Base-by-base conservation (phyloP, 2,113 vertebrate genomes). In the Prochilodus magdalenae region DNA sequence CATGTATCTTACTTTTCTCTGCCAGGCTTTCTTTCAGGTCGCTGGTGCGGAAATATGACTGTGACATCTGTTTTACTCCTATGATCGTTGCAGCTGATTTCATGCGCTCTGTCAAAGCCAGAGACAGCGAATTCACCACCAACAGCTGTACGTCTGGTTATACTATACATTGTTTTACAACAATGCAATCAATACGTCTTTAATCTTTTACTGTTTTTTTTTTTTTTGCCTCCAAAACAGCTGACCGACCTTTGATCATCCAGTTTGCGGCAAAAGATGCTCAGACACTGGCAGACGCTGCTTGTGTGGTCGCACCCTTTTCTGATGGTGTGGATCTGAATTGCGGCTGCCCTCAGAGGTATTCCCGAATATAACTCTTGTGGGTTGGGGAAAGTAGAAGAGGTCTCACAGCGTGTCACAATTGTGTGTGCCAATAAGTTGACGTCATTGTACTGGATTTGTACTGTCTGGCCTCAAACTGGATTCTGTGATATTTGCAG, bases 91-190 rank as follows among this genome's bases (percentile, higher is more conserved):
- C 98, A 8, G 91, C 95, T 67, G 97, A 99, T 90, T 99, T 99
- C 91, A 92, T 98, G 90, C 92, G 92, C 84, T 99, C 98, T 75
- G 81, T 93, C 73, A 98, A 98, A 95, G 98, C 98, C 79, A 96
- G 98, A 93, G 95, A 99, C 92, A 98, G 95, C 33, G 97, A 99
- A 93, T 97, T 99, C 90, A 99, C 98, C n/a, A 98, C 96, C 65
- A 97, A 94, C 81, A 90, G 93, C 88, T 91, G 98, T 99, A 93
- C 91, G 91, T 77, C 18, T 36, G 3, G 7, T 36, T 36, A 3
- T 36, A 7, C 36, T 4, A 3, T 36, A 4, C 36, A 3, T 7
- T 36, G 36, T 51, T 51, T 51, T 15, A 51, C 49, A 51, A 51
- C 16, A 51, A 51, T 51, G 49, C 2, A n/a, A n/a, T n/a, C n/a